Evolutionary conservation across 2,888 invertebrate genomes (phyloP), one percentile per base, ranked within the genome.

Genomic region (Cosmia trapezina): DNA sequence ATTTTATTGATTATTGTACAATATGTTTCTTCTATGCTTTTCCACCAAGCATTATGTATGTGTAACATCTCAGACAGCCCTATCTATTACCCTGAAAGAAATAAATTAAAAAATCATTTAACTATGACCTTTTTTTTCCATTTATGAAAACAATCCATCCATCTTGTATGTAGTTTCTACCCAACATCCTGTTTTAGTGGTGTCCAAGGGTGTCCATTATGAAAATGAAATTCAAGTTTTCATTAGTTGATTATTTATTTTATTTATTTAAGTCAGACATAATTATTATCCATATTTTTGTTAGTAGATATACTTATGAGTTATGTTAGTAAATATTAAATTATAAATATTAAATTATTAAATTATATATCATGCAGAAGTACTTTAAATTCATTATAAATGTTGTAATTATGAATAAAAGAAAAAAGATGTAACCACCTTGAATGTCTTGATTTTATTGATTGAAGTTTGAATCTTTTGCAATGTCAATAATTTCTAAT

Each of bases 1-100:
- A 47, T 33, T 53, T 59, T 74, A 51, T 68, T 76, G 53, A 68
- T 33, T 53, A 37, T 0, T 43, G 4, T 53, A 53, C n/a, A 67
- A 9, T 53, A 59, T 49, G 22, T 41, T 67, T 67, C 43, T 4
- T 54, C 0, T 53, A 0, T 41, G 1, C 4, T 0, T 49, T 70
- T 43, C 11, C 14, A 28, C 4, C 11, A n/a, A 37, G 5, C 11
- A 14, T 59, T 57, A 19, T 45, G 19, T 57, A 19, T 45, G 19
- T 54, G 4, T 47, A n/a, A 28, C 22, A 47, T 47, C 1, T 41
- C 4, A 7, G 12, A 12, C 7, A 28, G 45, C 9, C 11, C 0
- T 22, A 9, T 17, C 3, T 49, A 41, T 3, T 54, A 19, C 6
- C 45, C 22, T 37, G 37, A 19, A 56, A 33, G 5, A 8, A 11